Evolutionary conservation across 1,140 invertebrate genomes (phyloP).

Genomic region (Hyposmocoma kahamanoa): DNA sequence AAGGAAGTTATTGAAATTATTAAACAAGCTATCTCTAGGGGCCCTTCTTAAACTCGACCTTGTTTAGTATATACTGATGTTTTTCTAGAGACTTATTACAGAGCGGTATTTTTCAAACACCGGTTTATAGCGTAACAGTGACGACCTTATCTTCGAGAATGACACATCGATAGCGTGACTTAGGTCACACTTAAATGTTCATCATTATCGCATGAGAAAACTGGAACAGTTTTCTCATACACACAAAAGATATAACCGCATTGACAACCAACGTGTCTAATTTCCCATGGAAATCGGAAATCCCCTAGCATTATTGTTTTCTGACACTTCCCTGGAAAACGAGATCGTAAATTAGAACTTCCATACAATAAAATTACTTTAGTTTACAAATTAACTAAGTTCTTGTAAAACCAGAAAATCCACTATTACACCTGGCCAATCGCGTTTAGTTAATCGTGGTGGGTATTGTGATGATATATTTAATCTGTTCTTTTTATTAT

Average conservation of each 20-base stretch:
- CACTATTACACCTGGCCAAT: constrained; percentile 38
- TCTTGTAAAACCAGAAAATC: constrained; percentile 55
- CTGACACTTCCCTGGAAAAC: constrained; percentile 51
- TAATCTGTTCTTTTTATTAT: not conserved
- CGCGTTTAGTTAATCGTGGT: constrained; percentile 48
- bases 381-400: constrained; percentile 39
- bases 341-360: constrained; percentile 27
- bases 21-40: too few relatives aligned
- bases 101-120: too few relatives aligned
- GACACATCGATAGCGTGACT: constrained; percentile 23
- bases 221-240: too few relatives aligned
- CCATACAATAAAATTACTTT: constrained; percentile 40
- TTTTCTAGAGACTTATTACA: too few relatives aligned
- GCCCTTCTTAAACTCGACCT: too few relatives aligned
- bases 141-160: constrained; percentile 8
- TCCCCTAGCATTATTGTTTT: constrained; percentile 46
- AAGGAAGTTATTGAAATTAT: too few relatives aligned
- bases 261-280: constrained; percentile 16
- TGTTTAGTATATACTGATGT: too few relatives aligned
- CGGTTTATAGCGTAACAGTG: not conserved
- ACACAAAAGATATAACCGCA: constrained; percentile 39
- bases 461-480: constrained; percentile 8
- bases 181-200: too few relatives aligned
- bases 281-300: constrained; percentile 56
- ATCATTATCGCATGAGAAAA: constrained; percentile 47